Evolutionary conservation across 1,140 invertebrate species (phyloP).

Genomic region (Steinernema khuongi): DNA sequence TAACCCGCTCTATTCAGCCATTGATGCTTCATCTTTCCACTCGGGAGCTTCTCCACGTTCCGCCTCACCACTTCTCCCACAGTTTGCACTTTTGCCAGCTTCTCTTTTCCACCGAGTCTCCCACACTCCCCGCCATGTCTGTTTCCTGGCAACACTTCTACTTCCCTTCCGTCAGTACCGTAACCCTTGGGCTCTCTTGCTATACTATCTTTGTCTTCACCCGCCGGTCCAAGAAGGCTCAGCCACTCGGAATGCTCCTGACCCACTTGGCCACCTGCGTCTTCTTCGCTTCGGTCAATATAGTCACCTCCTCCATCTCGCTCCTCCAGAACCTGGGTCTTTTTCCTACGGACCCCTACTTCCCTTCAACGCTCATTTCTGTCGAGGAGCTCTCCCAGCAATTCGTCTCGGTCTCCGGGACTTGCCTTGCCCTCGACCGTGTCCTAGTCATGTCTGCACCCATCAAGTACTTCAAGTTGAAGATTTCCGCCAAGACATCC

Average conservation of each 20-base stretch:
- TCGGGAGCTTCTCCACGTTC: too few species aligned
- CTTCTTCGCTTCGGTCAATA: neutral
- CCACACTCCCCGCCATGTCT: too few species aligned
- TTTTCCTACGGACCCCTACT: neutral
- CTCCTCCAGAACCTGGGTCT: neutral
- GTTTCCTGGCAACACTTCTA: too few species aligned
- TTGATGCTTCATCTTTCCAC: too few species aligned
- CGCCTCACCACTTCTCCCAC: too few species aligned
- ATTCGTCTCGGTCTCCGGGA: neutral
- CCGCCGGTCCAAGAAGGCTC: too few species aligned
- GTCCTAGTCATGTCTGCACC: neutral
- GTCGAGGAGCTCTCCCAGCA: conserved; percentile 1
- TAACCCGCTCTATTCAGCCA: too few species aligned
- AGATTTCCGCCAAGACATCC: neutral
- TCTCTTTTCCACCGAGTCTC: too few species aligned
- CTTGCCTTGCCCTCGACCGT: neutral
- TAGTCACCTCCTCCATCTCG: neutral
- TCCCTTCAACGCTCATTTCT: neutral
- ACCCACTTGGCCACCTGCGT: neutral
- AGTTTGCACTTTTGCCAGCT: too few species aligned
- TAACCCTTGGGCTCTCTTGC: too few species aligned
- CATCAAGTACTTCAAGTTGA: neutral
- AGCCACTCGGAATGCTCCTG: neutral
- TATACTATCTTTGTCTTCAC: too few species aligned
- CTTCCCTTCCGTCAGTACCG: too few species aligned